Base-by-base conservation (phyloP, 64 coral and sea anemone genomes). In the Montipora foliosa region DNA sequence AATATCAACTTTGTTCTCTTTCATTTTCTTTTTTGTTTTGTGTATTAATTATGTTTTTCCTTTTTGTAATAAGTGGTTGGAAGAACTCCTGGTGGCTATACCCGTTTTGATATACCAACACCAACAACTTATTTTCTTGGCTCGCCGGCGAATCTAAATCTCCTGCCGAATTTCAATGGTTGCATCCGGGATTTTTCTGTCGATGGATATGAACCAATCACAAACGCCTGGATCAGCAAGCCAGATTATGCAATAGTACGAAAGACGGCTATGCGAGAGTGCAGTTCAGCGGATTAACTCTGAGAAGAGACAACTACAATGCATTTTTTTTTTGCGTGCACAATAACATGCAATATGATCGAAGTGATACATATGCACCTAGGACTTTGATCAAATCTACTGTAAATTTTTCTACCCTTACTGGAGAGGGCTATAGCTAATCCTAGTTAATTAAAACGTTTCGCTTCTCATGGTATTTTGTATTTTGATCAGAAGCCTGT, bases 201-300 rank as follows among this genome's bases (percentile, higher is more conserved):
- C 16, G 94, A 95, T 89, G 94, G 90, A 37, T 61, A 82, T 6
- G 90, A 95, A 73, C 94, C 94, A 22, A 55, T 95, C 24, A 87
- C 90, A 75, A 91, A 91, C 71, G 81, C 82, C 21, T 88, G 67
- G 53, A 76, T 67, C 11, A 29, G 11, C 9, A 87, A 92, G 47
- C 64, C 90, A 15, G 67, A 89, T 49, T 95, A 95, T 14, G 48
- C 10, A 24, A 21, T 91, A 53, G 16, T 57, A 67, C 77, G 90
- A 12, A 80, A 46, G 53, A 52, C 22, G 2, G 22, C 44, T 58
- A 92, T 92, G 94, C 87, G 84, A 47, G 12, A 45, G 49, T 95
- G 94, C 62, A 76, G 22, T 77, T 17, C 62, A 86, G 67, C 45
- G 9, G 58, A 85, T 86, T 37, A 86, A 14, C 29, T 47, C 44